Evolutionary conservation across 1,140 invertebrate species (phyloP).

Genomic region (Calephelis nemesis): DNA sequence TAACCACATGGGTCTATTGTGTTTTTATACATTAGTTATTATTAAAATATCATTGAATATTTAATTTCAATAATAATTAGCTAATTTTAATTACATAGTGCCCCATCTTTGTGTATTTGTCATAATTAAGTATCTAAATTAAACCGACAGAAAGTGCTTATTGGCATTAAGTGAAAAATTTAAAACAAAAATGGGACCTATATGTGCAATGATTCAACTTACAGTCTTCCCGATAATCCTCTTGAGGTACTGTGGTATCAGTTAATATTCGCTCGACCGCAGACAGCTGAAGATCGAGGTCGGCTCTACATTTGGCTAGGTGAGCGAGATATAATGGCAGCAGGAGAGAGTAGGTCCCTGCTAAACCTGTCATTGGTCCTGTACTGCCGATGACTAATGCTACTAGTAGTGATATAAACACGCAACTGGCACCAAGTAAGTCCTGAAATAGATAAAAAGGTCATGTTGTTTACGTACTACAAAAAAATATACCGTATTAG

Average conservation of each 20-base stretch:
- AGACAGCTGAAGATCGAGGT: conserved; percentile 89
- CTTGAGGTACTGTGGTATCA: conserved; percentile 80
- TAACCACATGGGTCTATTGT: no score
- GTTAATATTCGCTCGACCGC: conserved; percentile 86
- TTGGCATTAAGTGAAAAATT: no score
- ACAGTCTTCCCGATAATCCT: conserved; percentile 81
- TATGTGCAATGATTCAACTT: conserved; percentile 27
- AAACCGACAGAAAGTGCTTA: no score
- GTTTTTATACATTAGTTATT: no score
- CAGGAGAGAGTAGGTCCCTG: conserved; percentile 89
- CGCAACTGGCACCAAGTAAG: conserved; percentile 88
- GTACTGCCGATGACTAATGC: conserved; percentile 80
- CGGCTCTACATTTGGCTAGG: conserved; percentile 89
- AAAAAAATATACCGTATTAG: no score
- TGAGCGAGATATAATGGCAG: conserved; percentile 90
- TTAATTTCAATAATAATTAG: no score
- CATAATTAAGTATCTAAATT: no score
- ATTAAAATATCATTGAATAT: no score
- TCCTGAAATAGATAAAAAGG: conserved; percentile 80
- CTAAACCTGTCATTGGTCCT: conserved; percentile 83
- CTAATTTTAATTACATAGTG: no score
- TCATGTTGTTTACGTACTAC: no score
- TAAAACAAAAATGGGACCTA: no score
- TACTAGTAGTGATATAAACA: conserved; percentile 85
- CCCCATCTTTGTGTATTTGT: no score